Evolutionary conservation across 2,888 invertebrate genomes (phyloP), one percentile per base, ranked within the genome.

Genomic region (Hermodice carunculata): DNA sequence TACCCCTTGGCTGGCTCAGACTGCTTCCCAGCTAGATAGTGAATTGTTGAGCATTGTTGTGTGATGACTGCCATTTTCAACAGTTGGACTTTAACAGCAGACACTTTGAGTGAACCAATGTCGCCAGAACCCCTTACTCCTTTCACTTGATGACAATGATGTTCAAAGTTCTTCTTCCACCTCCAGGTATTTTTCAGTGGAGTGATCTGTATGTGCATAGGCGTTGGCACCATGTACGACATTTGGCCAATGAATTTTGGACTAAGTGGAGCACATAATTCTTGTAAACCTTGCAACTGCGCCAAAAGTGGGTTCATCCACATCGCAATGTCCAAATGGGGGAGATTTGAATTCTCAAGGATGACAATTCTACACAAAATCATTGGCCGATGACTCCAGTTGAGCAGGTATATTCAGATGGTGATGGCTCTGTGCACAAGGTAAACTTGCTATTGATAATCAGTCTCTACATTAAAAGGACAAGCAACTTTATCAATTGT

Each of bases 111-210:
- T 44, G 19, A 6, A 19, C n/a, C n/a, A n/a, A n/a, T n/a, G 6
- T 51, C 51, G 17, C 51, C 26, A n/a, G 56, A n/a, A 22, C 6
- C 56, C 4, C 42, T 40, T 0, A 17, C 56, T 11, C 56, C 56
- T 5, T 24, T 24, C 40, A 56, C 17, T 22, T 56, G 17, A 6
- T 56, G 6, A 56, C 56, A 19, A 56, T 56, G 56, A 19, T 40
- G 19, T 44, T 24, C n/a, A n/a, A 24, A 6, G n/a, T n/a, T n/a
- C n/a, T n/a, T n/a, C n/a, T n/a, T n/a, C n/a, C n/a, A n/a, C n/a
- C n/a, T n/a, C n/a, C n/a, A n/a, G n/a, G n/a, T n/a, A n/a, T n/a
- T n/a, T n/a, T n/a, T n/a, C n/a, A n/a, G n/a, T n/a, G n/a, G 26
- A 28, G 26, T 1, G 2, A 49, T 19, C n/a, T 49, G 22, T 49